Base-by-base conservation (phyloP, 2,113 vertebrate genomes). In the Chinchilla lanigera region DNA sequence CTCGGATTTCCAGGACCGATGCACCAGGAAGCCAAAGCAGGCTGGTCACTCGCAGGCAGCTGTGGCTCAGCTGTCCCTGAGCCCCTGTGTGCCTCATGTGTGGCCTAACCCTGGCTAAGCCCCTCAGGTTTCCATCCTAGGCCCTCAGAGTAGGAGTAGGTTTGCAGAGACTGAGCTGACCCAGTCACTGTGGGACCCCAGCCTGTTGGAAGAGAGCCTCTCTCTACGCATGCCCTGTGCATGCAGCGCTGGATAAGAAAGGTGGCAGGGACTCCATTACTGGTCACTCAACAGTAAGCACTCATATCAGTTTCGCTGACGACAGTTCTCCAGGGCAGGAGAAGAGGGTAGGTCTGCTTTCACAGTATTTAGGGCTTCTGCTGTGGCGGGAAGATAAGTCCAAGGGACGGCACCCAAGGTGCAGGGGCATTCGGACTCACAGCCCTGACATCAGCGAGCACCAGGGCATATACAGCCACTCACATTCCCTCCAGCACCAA, bases 61-160 rank as follows among this genome's bases (percentile, higher is more conserved):
- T 6, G 0, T 19, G 30, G 26, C 2, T 58, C 41, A 19, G 6
- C 0, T 26, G 30, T 28, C 47, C 50, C 1, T 3, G 0, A 2
- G 28, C 33, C 35, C 50, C 0, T 0, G 0, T 7, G 0, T 7
- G 24, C 17, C 50, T 17, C 17, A 0, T 0, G 9, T 10, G n/a
- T 1, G 13, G 26, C 61, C 38, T 4, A 11, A 5, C 12, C 4
- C 0, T 4, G 11, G 8, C 41, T n/a, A 19, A 17, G 10, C 8
- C 69, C 19, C 11, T 5, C 0, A 14, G 44, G 28, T 30, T 50
- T 13, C 41, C 6, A 6, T 3, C 6, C 30, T 7, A 2, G 16
- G 3, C 5, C 13, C n/a, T 22, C 5, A 7, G 63, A 67, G 65
- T n/a, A n/a, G 65, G 16, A 35, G 67, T 20, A 2, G 35, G 2